These are phyloP conservation scores for Scaptomyza graminum DNA, from an alignment of 1,140 invertebrate species.

Conservation along the genomic window DNA sequence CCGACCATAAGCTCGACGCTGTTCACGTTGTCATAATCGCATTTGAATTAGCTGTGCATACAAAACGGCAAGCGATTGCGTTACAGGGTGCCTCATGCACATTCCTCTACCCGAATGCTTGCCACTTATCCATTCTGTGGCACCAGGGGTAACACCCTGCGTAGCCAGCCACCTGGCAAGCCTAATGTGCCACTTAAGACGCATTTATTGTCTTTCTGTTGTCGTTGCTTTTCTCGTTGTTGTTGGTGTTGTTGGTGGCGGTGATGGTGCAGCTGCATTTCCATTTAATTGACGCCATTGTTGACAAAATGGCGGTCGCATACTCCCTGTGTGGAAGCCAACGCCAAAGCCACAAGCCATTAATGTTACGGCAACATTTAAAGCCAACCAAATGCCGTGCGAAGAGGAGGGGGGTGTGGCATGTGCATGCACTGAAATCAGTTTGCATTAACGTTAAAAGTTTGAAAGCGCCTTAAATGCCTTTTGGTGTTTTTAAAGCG, in stretches of 20 bases:
- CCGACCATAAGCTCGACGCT: constrained; percentile 36
- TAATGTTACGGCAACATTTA: constrained; percentile 54
- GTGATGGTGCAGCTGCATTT: constrained; percentile 62
- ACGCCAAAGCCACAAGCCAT: constrained; percentile 59
- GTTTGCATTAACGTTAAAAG: constrained; percentile 48
- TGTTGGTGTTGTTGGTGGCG: constrained; percentile 19
- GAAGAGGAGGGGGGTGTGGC: neutral
- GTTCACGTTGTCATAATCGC: constrained; percentile 80
- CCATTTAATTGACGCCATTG: constrained; percentile 81
- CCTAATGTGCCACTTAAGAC: constrained; percentile 81
- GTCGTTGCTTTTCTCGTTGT: neutral
- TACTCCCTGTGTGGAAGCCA: constrained; percentile 10
- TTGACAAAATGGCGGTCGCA: constrained; percentile 78
- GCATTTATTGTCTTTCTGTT: constrained; percentile 76
- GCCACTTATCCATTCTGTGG: too few species aligned
- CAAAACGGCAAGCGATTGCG: constrained; percentile 45
- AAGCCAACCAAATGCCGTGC: neutral
- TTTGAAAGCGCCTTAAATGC: constrained; percentile 22
- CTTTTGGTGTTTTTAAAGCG: constrained; percentile 1
- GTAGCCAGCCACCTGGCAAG: constrained; percentile 53
- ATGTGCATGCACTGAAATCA: constrained; percentile 25
- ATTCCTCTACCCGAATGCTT: neutral
- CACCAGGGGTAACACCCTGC: constrained; percentile 40
- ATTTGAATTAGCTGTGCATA: constrained; percentile 80
- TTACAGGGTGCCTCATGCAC: constrained; percentile 53